Conservation (phyloP, 2,888 invertebrate species). For the Gandaritis pyraliata region DNA sequence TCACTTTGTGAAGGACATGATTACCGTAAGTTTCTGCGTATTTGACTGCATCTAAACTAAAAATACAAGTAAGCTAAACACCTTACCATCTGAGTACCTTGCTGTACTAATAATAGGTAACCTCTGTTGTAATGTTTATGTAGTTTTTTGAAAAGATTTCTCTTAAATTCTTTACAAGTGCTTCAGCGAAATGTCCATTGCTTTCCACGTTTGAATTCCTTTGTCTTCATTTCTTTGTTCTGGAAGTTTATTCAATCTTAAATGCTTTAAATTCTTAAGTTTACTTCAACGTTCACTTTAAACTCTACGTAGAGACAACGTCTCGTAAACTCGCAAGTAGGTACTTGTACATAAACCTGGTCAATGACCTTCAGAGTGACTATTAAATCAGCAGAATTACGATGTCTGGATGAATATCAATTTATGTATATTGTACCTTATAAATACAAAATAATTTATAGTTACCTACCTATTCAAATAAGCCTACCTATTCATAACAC, state of each 20-base stretch:
- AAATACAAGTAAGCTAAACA: slow-evolving; percentile 1
- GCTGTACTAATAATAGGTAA: no score
- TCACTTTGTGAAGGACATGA: neutral
- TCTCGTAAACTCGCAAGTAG: slow-evolving; percentile 2
- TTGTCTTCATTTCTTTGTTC: slow-evolving; percentile 38
- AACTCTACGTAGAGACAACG: slow-evolving; percentile 7
- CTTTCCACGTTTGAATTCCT: slow-evolving; percentile 30
- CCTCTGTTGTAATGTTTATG: slow-evolving; percentile 3
- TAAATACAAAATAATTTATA: neutral
- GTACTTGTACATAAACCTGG: slow-evolving; percentile 30
- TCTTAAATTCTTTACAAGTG: slow-evolving; percentile 12
- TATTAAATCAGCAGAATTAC: neutral
- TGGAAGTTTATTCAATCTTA: slow-evolving; percentile 35
- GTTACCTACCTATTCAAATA: neutral
- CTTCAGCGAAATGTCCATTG: slow-evolving; percentile 14
- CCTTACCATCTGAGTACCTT: neutral
- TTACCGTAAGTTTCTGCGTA: neutral
- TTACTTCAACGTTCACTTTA: slow-evolving; percentile 42
- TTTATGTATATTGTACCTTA: neutral
- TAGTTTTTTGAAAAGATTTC: slow-evolving; percentile 31
- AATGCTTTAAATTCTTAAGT: slow-evolving; percentile 35
- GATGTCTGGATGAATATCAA: neutral
- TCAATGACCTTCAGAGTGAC: slow-evolving; percentile 5
- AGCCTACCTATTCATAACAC: no score
- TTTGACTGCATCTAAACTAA: neutral